Percentiles rank a stretch among this genome's conserved stretches.
phyloP scores from a whole-genome alignment of 2,113 vertebrate genomes.

The Phasianus colchicus region DNA sequence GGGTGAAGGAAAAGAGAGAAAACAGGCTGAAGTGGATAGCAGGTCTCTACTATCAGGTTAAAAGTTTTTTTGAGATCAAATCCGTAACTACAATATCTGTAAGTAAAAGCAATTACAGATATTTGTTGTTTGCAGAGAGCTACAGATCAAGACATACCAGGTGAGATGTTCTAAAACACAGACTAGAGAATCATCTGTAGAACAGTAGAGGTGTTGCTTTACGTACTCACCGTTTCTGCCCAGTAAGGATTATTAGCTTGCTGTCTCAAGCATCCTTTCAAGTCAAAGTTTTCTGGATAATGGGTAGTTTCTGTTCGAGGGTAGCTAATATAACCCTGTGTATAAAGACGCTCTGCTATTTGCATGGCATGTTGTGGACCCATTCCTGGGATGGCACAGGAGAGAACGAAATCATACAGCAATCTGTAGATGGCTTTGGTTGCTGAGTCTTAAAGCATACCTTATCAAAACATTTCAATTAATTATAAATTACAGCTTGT shows the following conservation, averaged over 20 bases:
- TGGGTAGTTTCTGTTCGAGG: constrained; percentile 97
- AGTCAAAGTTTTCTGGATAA: constrained; percentile 96
- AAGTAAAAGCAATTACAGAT: not conserved
- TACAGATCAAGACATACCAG: not conserved
- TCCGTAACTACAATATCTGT: not conserved
- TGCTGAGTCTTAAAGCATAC: not conserved
- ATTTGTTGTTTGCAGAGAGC: not conserved
- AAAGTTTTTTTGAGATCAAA: not conserved
- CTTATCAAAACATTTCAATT: not conserved
- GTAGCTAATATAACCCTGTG: constrained; percentile 98
- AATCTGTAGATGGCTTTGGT: not conserved
- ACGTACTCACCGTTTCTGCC: constrained; percentile 86
- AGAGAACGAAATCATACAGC: not conserved
- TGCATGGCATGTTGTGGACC: constrained; percentile 97
- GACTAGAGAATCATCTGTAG: not conserved
- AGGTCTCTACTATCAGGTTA: not conserved
- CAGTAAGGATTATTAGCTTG: constrained; percentile 91
- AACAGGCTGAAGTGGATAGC: not conserved
- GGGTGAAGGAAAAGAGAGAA: not conserved
- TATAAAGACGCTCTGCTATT: constrained; percentile 95
- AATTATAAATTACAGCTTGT: not conserved
- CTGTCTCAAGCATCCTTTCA: constrained; percentile 90
- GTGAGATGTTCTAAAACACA: not conserved
- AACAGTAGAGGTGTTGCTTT: not conserved
- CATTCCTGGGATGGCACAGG: constrained; percentile 82